Evolutionary conservation across 53 echinoderm and acorn worm species (phyloP), one percentile per base, ranked within the genome.

Genomic region (Paelopatides confundens): DNA sequence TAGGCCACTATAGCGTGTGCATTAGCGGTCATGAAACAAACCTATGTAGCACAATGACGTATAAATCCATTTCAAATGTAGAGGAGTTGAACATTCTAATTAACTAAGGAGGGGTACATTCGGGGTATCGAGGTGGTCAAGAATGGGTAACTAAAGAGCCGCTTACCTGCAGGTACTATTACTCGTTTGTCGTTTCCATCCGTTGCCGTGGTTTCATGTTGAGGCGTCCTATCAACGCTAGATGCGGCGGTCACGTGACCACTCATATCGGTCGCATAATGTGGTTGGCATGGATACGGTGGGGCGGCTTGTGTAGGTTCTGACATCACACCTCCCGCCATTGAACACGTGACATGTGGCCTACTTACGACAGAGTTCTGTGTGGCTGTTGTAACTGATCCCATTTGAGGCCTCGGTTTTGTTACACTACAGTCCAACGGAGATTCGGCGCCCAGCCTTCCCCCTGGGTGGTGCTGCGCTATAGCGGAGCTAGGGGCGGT

Each of bases 281-380:
- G 86, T n/a, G 95, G 94, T n/a, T 95, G 97, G 74, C 95, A 96
- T 0, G 94, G 88, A 65, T 90, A 93, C 4, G 93, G 94, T 14
- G 95, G 95, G n/a, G 95, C 95, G 13, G 95, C 93, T 84, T 93
- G 94, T 54, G 86, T 78, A 12, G 93, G 90, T 51, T 96, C 95
- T 28, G 90, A 85, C 58, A 90, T 94, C 21, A 69, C 87, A 51
- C 78, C 65, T 50, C 92, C 92, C 3, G 86, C 30, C 24, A 81
- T 81, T 17, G 52, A 53, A 81, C 81, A 81, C 58, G 81, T 81
- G n/a, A 81, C 81, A 5, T 81, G 81, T 31, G 81, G 81, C 58
- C 52, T 51, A 32, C 81, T 81, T 7, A 81, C 81, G 4, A 65
- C 84, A 43, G 39, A 33, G 76, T 38, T 76, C 33, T 76, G 76